Evolutionary conservation across 1,140 invertebrate genomes (phyloP).

Genomic region (Listronotus oregonensis): DNA sequence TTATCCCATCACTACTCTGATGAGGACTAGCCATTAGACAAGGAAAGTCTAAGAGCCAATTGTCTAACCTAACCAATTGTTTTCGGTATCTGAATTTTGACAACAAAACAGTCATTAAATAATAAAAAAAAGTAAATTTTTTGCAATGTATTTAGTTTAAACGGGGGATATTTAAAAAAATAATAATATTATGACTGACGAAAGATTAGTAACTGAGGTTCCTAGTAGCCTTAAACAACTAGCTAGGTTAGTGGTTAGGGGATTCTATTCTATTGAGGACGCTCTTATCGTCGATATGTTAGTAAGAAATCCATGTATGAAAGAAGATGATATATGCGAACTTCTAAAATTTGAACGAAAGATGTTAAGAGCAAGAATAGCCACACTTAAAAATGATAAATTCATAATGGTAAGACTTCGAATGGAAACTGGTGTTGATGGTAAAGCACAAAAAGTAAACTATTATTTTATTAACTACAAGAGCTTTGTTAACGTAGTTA

Average conservation of each 20-base stretch:
- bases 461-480: slow-evolving; percentile 99
- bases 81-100: too few species aligned
- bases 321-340: slow-evolving; percentile 95
- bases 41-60: too few species aligned
- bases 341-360: slow-evolving; percentile 93
- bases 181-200: slow-evolving; percentile 50
- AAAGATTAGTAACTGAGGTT: slow-evolving; percentile 75
- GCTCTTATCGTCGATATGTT: slow-evolving; percentile 93
- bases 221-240: slow-evolving; percentile 90
- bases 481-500: slow-evolving; percentile 95
- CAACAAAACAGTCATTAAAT: too few species aligned
- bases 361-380: slow-evolving; percentile 86
- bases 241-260: slow-evolving; percentile 85
- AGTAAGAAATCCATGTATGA: slow-evolving; percentile 94
- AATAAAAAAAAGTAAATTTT: too few species aligned
- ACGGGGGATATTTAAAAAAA: too few species aligned
- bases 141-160: too few species aligned
- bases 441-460: slow-evolving; percentile 95
- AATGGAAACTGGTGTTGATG: slow-evolving; percentile 94
- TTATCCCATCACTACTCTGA: too few species aligned
- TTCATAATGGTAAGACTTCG: slow-evolving; percentile 90
- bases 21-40: too few species aligned
- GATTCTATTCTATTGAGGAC: slow-evolving; percentile 94
- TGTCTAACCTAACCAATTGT: too few species aligned
- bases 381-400: slow-evolving; percentile 88